Evolutionary conservation across 2,797 vertebrate species (phyloP), one percentile per base, ranked within the genome.

Genomic region (Danio albolineatus): DNA sequence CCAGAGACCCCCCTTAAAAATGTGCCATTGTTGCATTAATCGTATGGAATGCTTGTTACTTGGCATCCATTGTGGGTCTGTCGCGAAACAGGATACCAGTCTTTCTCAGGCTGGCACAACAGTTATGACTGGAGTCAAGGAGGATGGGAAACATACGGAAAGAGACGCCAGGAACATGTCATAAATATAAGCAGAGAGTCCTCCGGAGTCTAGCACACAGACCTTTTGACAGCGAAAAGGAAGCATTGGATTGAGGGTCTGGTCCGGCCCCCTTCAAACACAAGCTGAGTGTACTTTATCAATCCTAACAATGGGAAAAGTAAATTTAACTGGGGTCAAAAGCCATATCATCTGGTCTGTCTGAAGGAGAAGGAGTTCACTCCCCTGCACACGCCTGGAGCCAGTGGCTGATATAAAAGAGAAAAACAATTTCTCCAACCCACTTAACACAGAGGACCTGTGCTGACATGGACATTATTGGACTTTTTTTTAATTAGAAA

Each of bases 221-320:
- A 82, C 81, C 73, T 81, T 82, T 76, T 69, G 77, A 70, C 6
- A 72, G 36, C 61, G 73, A 69, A 86, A 85, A 71, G 89, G 89
- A 92, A 90, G 83, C 76, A 14, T 66, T 73, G 66, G 75, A 87
- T 88, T 83, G 88, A 90, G 76, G 80, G 36, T 59, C 71, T 85
- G 84, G 86, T 80, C 83, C 81, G 72, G 12, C 80, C 80, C 28
- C 85, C 87, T 79, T 79, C 54, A 66, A 73, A 78, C 49, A 49
- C 76, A 80, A 82, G 84, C 82, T 76, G 39, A 85, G 65, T 73
- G 86, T 79, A 82, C 80, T 78, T 5, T 39, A 81, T 82, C 88
- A 78, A 88, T 90, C 84, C 88, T 78, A 90, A 91, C 90, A 93
- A 89, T 88, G 77, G 80, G 69, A 44, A 59, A 67, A 70, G 82